Conservation (phyloP, 2,797 vertebrate genomes). For the Nyctalus aviator region DNA sequence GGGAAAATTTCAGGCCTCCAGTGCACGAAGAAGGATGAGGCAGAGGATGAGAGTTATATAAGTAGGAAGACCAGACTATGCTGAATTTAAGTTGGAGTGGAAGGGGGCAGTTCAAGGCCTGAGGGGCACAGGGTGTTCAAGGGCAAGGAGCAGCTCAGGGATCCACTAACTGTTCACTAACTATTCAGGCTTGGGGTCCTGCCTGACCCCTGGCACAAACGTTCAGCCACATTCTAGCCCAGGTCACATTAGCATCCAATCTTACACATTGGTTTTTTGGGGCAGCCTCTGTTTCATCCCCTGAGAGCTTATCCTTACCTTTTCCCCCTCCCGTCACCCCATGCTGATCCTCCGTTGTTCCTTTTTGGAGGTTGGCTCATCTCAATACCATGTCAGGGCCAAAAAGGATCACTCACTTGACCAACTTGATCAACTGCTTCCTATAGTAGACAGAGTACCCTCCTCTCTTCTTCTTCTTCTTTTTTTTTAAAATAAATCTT, state of each 20-base stretch:
- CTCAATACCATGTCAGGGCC: neutral
- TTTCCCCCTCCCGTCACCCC: rapidly evolving
- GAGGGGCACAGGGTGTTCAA: neutral
- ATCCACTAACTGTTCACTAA: neutral
- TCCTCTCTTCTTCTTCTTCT: neutral
- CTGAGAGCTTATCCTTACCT: neutral
- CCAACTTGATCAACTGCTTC: neutral
- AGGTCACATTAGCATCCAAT: neutral
- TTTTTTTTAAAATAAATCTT: no score
- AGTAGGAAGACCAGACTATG: neutral
- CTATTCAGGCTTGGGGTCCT: neutral
- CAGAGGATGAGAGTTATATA: neutral
- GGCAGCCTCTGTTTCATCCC: neutral
- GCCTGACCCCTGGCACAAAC: neutral
- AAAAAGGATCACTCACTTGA: neutral
- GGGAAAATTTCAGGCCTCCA: neutral
- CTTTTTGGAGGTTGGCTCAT: neutral
- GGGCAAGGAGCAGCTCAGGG: neutral
- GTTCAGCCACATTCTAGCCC: neutral
- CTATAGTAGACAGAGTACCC: neutral
- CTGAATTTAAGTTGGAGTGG: neutral
- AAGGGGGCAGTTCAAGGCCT: neutral
- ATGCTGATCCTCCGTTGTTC: neutral
- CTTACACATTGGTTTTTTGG: neutral
- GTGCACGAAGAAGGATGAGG: neutral